Evolutionary conservation across 2,113 vertebrate species (phyloP).

Genomic region (Cairina moschata): DNA sequence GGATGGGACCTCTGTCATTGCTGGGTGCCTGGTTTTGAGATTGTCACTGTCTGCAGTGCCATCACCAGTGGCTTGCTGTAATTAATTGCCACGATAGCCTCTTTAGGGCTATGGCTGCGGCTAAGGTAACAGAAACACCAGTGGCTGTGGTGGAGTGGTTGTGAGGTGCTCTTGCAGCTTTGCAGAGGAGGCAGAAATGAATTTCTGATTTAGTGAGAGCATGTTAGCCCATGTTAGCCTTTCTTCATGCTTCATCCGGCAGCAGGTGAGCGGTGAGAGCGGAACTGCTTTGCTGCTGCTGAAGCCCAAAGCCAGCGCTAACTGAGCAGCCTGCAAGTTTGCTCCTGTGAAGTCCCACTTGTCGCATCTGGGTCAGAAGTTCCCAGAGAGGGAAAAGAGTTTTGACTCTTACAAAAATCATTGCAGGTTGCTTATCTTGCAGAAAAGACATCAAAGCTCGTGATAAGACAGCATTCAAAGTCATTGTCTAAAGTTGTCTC

Average conservation of each 20-base stretch:
- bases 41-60: background rate
- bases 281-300: background rate
- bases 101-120: background rate
- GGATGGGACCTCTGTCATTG: accelerated
- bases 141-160: background rate
- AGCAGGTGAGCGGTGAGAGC: background rate
- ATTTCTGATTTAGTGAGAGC: background rate
- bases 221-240: accelerated
- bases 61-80: background rate
- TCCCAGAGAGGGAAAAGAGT: background rate
- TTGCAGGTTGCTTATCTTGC: background rate
- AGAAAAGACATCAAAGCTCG: background rate
- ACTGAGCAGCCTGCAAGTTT: background rate
- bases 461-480: background rate
- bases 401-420: background rate
- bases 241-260: background rate
- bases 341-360: background rate
- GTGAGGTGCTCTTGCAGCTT: background rate
- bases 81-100: background rate
- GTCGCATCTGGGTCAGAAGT: background rate
- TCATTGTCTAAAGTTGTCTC: background rate
- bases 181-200: background rate
- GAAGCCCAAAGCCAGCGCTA: background rate
- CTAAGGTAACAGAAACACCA: background rate
- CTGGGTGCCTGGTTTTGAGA: background rate